Percentiles rank a stretch among this genome's conserved stretches.
These are phyloP conservation scores for Muntiacus muntjak DNA, from an alignment of 2,113 vertebrate genomes.

Conservation along the genomic window DNA sequence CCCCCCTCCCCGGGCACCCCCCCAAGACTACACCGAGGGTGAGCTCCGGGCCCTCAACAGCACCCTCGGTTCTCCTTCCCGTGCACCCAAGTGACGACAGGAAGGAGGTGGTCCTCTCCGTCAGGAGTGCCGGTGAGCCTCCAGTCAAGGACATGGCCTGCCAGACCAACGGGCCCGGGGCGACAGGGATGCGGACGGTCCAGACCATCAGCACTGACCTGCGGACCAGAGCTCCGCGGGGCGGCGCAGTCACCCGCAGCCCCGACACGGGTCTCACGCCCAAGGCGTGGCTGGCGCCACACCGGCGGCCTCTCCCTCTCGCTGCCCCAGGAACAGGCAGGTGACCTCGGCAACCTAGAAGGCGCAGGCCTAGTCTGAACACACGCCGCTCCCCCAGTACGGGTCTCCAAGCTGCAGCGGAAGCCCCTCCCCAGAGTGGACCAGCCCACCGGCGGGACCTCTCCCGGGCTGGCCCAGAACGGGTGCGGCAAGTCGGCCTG, in stretches of 20 bases:
- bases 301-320: background rate
- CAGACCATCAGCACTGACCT: background rate
- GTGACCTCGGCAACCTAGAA: background rate
- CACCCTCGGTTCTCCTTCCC: background rate
- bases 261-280: rapidly evolving
- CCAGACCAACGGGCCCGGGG: background rate
- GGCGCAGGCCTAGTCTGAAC: background rate
- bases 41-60: background rate
- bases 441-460: background rate
- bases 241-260: background rate
- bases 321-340: background rate
- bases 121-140: background rate
- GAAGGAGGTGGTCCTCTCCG: background rate
- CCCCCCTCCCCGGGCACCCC: background rate
- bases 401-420: background rate
- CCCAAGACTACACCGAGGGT: background rate
- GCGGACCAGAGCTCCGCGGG: background rate
- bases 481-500: background rate
- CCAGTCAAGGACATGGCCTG: background rate
- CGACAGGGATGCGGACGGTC: background rate
- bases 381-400: too few relatives aligned
- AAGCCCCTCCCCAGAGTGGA: background rate
- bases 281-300: background rate
- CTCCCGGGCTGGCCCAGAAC: background rate
- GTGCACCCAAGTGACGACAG: background rate